Base-by-base conservation (phyloP, 2,888 invertebrate species). In the Ectobius pallidus region DNA sequence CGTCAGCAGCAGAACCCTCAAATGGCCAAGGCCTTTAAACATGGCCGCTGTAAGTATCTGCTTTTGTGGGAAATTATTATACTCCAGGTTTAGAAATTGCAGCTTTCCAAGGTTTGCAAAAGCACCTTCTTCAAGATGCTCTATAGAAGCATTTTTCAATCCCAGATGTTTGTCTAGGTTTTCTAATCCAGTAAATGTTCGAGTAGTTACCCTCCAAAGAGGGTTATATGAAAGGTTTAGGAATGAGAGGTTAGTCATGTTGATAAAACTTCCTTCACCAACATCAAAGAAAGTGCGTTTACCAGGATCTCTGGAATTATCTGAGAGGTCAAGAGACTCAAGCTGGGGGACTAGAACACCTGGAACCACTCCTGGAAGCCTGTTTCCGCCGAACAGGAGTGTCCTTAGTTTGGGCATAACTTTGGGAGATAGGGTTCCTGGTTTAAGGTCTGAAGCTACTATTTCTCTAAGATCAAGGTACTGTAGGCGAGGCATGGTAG, bases 381-480 rank as follows among this genome's bases (percentile, higher is more conserved):
- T 85, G 75, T 89, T 89, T 0, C 85, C 85, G 68, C 84, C 84
- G 46, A 89, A 77, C 16, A 86, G 78, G 3, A 89, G 79, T 0
- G 83, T 84, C 78, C 83, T 84, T 0, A 89, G 80, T 63, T 85
- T 86, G 0, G 88, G 87, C 76, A 89, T 83, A 63, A 83, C 83
- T 7, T 75, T 71, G 11, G 84, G 83, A 20, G 79, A 79, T 75
- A 89, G 88, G 0, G 87, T 84, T 61, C 85, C 81, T 1, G 83
- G 78, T 0, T 84, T 84, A 46, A 90, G 83, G 20, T 80, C 81
- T 44, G 86, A 82, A 16, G 85, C 83, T 1, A 84, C 81, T 1
- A 87, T 86, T 78, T 85, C 85, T 69, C 86, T 83, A 55, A 91
- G 81, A 79, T 90, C 88, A 52, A 91, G 78, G 0, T 85, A 77